Base-by-base conservation (phyloP, 2,797 vertebrate species). In the Tangara arthus region DNA sequence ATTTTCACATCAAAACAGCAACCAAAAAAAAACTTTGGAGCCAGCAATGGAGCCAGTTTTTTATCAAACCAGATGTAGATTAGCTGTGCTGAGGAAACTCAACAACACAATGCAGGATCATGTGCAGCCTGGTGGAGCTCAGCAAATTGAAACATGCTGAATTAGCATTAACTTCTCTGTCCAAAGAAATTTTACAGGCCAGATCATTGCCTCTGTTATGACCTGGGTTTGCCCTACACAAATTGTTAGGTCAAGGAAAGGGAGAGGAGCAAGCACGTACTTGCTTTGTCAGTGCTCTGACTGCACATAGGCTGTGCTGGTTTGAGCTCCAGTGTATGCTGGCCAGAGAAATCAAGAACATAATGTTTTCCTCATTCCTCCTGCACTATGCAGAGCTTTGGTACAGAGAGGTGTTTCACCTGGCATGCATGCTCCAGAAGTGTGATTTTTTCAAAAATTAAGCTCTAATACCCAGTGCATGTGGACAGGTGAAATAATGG, bases 241-340 rank as follows among this genome's bases (percentile, higher is more conserved):
- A 89, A 80, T 27, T 85, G 42, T 63, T 61, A 86, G 24, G 65
- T 78, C 76, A 93, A 90, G 60, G 72, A 81, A 90, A 80, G 24
- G 28, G 46, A 94, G 46, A 75, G 16, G 28, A 83, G n/a, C 59
- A 79, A 91, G 69, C 10, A 49, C 0, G 3, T 49, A 50, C 79
- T 88, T 92, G 73, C n/a, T 88, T 56, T 0, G 0, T 16, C 50
- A 39, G 34, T 69, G 32, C 15, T 89, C 39, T 78, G 49, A 80
- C 34, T 0, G 0, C 24, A 26, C 26, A 49, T 4, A 46, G 35
- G 22, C 42, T 87, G 22, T 56, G 60, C 26, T 0, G 1, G 28
- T 44, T 41, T 44, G 39, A 79, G 24, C 14, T 72, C 59, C 63
- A 39, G 27, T 16, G 30, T 57, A 56, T 8, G 2, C 8, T 63